Conservation (phyloP, 2,797 vertebrate genomes). For the Scomberomorus guttatus region DNA sequence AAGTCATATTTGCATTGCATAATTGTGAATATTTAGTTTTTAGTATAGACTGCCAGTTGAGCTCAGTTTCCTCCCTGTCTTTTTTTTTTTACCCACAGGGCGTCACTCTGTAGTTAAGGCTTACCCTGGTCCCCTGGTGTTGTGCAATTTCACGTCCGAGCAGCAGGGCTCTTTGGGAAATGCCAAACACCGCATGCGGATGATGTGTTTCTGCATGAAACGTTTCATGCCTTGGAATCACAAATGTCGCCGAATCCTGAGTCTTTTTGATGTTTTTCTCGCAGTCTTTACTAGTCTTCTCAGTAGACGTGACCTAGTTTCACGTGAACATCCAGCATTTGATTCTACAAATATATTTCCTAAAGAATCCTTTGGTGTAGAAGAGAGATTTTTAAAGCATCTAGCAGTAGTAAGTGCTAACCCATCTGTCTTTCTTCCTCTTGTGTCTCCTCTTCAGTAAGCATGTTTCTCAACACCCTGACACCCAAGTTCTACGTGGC, state of each 20-base stretch:
- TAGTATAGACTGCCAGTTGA: background rate
- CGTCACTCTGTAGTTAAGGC: slow-evolving; percentile 4
- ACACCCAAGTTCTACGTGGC: slow-evolving; percentile 99
- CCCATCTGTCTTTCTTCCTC: slow-evolving; percentile 32
- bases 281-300: background rate
- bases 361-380: background rate
- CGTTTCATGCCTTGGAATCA: slow-evolving; percentile 40
- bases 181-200: slow-evolving; percentile 25
- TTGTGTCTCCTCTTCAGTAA: slow-evolving; percentile 87
- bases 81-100: background rate
- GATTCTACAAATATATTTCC: slow-evolving; percentile 31
- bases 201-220: slow-evolving; percentile 11
- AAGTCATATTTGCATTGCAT: background rate
- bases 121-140: slow-evolving; percentile 22
- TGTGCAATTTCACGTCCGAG: slow-evolving; percentile 41
- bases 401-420: slow-evolving; percentile 8
- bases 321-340: slow-evolving; percentile 3
- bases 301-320: slow-evolving; percentile 39
- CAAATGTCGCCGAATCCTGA: slow-evolving; percentile 22
- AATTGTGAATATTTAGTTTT: slow-evolving; percentile 13
- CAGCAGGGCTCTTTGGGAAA: slow-evolving; percentile 47
- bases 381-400: background rate
- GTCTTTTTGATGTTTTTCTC: slow-evolving; percentile 37
- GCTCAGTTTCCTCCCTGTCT: slow-evolving; percentile 2
- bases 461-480: slow-evolving; percentile 99